Base-by-base conservation (phyloP, 92 coral and sea anemone genomes). In the Parazoanthus swiftii region DNA sequence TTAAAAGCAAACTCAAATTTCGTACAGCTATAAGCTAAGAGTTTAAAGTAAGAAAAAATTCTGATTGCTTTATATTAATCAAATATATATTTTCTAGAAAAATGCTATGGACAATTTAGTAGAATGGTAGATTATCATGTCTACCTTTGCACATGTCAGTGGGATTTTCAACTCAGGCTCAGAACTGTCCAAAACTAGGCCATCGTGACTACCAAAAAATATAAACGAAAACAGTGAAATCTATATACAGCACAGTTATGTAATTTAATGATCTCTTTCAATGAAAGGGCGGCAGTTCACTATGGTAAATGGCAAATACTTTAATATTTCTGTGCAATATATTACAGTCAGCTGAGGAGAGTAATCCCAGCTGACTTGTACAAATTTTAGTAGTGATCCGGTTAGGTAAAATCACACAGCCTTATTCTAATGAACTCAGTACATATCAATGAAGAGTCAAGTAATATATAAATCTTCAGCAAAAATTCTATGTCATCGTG, bases 281-380 rank as follows among this genome's bases (percentile, higher is more conserved):
- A 0, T 25, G 39, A 56, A 58, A 33, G 33, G 50, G 18, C 16
- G 29, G 29, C 11, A 56, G 38, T 16, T 29, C 15, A 15, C 0
- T 2, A 33, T 6, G 72, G 67, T 25, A 29, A 80, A 58, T 7
- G 37, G 42, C 56, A 66, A 56, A 56, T 33, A 80, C 11, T 21
- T 80, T 2, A 15, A 9, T 3, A 70, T 25, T n/a, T 73, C 77
- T 73, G 4, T n/a, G 74, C 43, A 80, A 56, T 80, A 35, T 29
- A 15, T 80, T 63, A 76, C 79, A 26, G 75, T 20, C 84, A 82
- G 75, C 83, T 89, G 37, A 74, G 54, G 10, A 25, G 71, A 54
- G 59, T 54, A 54, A 13, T 54, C 3, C 70, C 70, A 63, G 70
- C 8, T 63, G 68, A 26, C 70, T 36, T 15, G 25, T 6, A n/a